Base-by-base conservation (phyloP, 1,140 invertebrate species). In the Hylaeus anthracinus region DNA sequence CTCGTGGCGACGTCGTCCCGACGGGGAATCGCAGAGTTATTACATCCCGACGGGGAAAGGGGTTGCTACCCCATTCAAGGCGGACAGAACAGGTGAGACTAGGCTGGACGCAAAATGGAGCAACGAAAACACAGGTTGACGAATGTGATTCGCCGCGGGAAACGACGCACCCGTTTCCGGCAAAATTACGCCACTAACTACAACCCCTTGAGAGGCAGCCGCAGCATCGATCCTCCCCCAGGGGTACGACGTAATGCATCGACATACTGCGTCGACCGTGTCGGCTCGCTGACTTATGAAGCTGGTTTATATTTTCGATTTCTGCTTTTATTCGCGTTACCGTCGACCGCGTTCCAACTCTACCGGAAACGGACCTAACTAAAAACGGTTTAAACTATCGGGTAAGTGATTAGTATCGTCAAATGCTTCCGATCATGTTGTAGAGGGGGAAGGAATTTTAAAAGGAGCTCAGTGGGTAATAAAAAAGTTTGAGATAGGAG, bases 11-110 rank as follows among this genome's bases (percentile, higher is more conserved):
- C 66, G 74, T 85, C 79, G 73, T 78, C 82, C 74, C 64, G 76
- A 75, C 66, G 74, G 67, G 75, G 76, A 84, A 85, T 84, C 82
- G 79, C 82, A 89, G 85, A 84, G 80, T 89, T 88, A 86, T 88
- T 83, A 88, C 70, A 82, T 85, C 73, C 65, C 71, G 55, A 6
- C 60, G 70, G 64, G 72, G 72, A 80, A 82, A 78, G 70, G 56
- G 65, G 72, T 79, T 72, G 55, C 61, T n/a, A 9, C 14, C 26
- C 26, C 71, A 79, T 85, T 74, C 65, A 78, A 79, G 48, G 56
- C 51, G 72, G 69, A 14, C 37, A 43, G 56, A 74, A 76, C 58
- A 51, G 70, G 82, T 56, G 63, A 78, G 51, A 51, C 58, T 41
- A 69, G 72, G 45, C 72, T 26, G 79, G 56, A 81, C 45, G 78